Evolutionary conservation across 2,888 invertebrate genomes (phyloP).

Genomic region (Dermolepida albohirtum): DNA sequence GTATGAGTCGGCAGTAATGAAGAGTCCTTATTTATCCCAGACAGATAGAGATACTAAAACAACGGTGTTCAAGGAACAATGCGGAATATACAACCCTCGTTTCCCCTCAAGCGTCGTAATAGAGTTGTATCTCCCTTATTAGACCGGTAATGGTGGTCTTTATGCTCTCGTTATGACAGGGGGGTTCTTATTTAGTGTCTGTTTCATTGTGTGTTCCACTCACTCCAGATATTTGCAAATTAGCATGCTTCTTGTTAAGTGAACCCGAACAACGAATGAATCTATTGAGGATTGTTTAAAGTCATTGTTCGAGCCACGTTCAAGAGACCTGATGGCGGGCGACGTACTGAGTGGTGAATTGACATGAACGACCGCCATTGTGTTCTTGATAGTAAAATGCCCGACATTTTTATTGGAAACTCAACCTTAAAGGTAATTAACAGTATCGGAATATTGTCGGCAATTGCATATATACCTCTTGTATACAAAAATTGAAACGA

Average conservation of each 20-base stretch:
- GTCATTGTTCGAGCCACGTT: constrained; percentile 36
- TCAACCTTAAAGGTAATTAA: not conserved
- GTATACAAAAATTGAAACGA: too few species aligned
- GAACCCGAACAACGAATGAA: constrained; percentile 38
- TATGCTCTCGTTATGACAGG: constrained; percentile 57
- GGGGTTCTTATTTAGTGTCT: constrained; percentile 61
- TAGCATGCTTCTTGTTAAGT: constrained; percentile 52
- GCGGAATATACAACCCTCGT: constrained; percentile 44
- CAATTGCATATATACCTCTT: too few species aligned
- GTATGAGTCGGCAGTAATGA: constrained; percentile 49
- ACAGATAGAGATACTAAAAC: constrained; percentile 51
- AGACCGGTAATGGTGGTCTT: constrained; percentile 63
- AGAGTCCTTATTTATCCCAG: constrained; percentile 56
- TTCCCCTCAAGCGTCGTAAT: constrained; percentile 57
- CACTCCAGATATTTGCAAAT: constrained; percentile 56
- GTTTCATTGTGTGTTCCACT: constrained; percentile 58
- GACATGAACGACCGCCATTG: constrained; percentile 14
- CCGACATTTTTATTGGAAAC: constrained; percentile 16
- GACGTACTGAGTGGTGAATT: constrained; percentile 21
- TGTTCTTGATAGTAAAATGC: constrained; percentile 12
- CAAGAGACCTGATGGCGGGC: constrained; percentile 23
- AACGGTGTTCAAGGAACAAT: constrained; percentile 33
- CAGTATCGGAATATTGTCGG: too few species aligned
- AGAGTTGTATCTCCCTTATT: constrained; percentile 61
- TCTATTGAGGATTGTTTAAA: constrained; percentile 40